These are phyloP conservation scores for Eurytoma adleriae DNA, from an alignment of 2,888 invertebrate species.

Conservation along the genomic window DNA sequence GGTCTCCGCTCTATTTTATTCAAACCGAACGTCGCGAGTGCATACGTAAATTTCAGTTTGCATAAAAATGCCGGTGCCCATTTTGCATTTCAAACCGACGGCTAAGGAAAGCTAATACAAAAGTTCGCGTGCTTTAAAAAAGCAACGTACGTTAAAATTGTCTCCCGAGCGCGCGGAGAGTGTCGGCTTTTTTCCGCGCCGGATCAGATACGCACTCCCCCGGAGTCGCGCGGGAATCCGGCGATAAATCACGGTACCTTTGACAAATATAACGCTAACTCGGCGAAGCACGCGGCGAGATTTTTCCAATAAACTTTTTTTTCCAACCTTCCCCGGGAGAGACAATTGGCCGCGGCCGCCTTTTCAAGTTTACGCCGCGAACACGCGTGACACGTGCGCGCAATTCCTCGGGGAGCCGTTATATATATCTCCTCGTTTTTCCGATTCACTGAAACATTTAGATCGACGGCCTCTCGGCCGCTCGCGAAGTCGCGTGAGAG, in stretches of 20 bases:
- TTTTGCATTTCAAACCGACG: too few species aligned
- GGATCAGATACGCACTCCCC: neutral
- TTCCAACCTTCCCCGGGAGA: neutral
- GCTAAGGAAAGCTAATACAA: too few species aligned
- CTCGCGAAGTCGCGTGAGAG: neutral
- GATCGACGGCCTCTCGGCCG: neutral
- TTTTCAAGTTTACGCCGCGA: neutral
- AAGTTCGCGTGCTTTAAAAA: too few species aligned
- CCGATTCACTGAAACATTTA: neutral
- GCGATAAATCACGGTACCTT: slow-evolving; percentile 15
- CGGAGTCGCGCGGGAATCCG: neutral
- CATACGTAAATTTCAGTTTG: too few species aligned
- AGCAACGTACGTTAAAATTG: neutral
- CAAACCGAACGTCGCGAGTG: too few species aligned
- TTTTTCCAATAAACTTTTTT: slow-evolving; percentile 21
- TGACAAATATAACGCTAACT: slow-evolving; percentile 22
- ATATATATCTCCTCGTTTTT: neutral
- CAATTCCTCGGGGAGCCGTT: neutral
- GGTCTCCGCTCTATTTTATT: too few species aligned
- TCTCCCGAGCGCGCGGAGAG: neutral
- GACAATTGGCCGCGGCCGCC: neutral
- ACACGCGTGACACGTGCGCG: neutral
- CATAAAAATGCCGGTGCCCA: too few species aligned
- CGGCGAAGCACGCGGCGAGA: neutral
- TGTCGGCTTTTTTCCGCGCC: neutral